Conservation (phyloP, 2,797 vertebrate species). For the Oryzias sinensis region DNA sequence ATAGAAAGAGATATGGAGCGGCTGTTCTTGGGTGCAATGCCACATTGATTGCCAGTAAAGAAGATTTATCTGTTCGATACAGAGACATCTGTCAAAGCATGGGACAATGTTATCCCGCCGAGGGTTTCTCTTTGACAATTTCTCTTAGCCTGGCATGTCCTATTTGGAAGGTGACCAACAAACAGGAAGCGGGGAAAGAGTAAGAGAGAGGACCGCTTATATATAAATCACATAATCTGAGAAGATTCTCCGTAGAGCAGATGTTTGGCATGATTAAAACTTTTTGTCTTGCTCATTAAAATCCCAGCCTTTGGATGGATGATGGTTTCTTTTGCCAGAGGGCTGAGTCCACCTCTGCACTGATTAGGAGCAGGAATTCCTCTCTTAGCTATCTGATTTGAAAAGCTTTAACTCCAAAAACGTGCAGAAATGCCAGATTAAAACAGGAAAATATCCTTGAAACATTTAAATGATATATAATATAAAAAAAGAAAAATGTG, state of each 20-base stretch:
- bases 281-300: slow-evolving; percentile 62
- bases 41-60: slow-evolving; percentile 72
- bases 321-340: slow-evolving; percentile 44
- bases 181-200: slow-evolving; percentile 23
- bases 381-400: not conserved
- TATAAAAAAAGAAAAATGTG: no score
- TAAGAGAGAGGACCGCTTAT: slow-evolving; percentile 23
- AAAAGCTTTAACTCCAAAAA: not conserved
- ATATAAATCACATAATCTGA: slow-evolving; percentile 50
- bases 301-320: slow-evolving; percentile 45
- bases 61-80: slow-evolving; percentile 69
- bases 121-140: slow-evolving; percentile 38
- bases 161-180: slow-evolving; percentile 52
- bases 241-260: slow-evolving; percentile 52
- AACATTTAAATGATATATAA: no score
- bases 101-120: slow-evolving; percentile 45
- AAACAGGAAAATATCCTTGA: no score
- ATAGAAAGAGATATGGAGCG: slow-evolving; percentile 51
- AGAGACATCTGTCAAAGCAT: slow-evolving; percentile 66
- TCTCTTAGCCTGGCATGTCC: slow-evolving; percentile 35
- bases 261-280: slow-evolving; percentile 68
- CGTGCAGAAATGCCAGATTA: no score
- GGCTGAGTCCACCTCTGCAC: slow-evolving; percentile 30
- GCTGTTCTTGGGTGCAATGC: slow-evolving; percentile 55
- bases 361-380: slow-evolving; percentile 30